A percentile compares a stretch with the other conserved stretches of the same genome.
Evolutionary conservation across 23 tunicate species (phyloP).

Genomic region (Styela clava): DNA sequence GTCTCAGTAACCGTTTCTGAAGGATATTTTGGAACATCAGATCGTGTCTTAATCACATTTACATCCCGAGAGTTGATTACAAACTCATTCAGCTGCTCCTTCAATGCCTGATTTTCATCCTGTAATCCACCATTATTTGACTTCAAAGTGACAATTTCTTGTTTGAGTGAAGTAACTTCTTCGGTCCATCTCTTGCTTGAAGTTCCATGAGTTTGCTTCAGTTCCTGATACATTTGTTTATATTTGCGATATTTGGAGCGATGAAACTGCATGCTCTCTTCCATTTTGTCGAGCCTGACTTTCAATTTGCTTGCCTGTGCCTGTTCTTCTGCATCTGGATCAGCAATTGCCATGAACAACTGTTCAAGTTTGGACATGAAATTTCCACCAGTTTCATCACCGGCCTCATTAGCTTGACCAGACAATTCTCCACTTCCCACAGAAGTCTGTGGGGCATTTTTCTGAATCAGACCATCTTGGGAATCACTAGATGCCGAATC

Average conservation of each 20-base stretch:
- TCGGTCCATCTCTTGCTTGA: constrained; percentile 25
- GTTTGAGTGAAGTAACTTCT: not conserved
- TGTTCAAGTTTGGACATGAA: constrained; percentile 68
- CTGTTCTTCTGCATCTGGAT: constrained; percentile 87
- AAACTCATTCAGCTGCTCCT: constrained; percentile 65
- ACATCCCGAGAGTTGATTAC: constrained; percentile 37
- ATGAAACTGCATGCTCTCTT: constrained; percentile 36
- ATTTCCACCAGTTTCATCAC: constrained; percentile 24
- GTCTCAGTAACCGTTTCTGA: not conserved
- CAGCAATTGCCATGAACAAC: constrained; percentile 68
- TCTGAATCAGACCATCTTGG: constrained; percentile 12
- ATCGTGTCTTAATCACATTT: constrained; percentile 31
- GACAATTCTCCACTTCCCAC: not conserved
- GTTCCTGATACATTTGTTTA: constrained; percentile 60
- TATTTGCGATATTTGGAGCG: constrained; percentile 46
- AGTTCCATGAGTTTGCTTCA: constrained; percentile 20
- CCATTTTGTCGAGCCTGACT: constrained; percentile 44
- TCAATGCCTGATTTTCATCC: constrained; percentile 51
- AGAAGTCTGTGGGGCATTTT: not conserved
- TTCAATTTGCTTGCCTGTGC: constrained; percentile 50
- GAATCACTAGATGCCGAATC: constrained; percentile 21
- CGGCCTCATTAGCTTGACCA: not conserved
- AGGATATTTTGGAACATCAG: not conserved
- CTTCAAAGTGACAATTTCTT: not conserved
- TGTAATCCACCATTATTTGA: not conserved